Conservation (phyloP, 2,113 vertebrate species). For the Orcinus orca region DNA sequence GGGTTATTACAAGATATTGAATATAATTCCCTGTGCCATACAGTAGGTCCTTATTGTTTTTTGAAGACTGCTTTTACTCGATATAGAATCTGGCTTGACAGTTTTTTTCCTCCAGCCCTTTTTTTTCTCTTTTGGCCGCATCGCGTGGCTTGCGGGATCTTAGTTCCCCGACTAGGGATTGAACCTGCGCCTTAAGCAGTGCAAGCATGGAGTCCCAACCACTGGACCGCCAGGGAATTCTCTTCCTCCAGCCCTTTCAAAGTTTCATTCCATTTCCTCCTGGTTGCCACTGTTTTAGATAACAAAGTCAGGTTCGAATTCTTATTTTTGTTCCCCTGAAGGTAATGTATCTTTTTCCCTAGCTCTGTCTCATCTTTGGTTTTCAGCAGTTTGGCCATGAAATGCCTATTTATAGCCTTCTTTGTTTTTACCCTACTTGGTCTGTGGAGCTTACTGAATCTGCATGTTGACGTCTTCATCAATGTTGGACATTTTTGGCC, state of each 20-base stretch:
- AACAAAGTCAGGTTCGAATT: not conserved
- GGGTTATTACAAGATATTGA: not conserved
- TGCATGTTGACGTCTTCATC: not conserved
- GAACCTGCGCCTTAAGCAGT: accelerated
- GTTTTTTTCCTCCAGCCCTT: not conserved
- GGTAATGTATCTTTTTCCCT: not conserved
- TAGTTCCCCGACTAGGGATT: not conserved
- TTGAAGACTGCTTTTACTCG: not conserved
- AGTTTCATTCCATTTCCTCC: not conserved
- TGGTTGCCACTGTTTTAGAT: not conserved
- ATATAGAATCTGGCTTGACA: not conserved
- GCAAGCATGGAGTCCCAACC: not conserved
- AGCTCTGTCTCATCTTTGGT: not conserved
- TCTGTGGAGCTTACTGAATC: not conserved
- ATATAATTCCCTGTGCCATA: not conserved
- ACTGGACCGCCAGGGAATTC: not conserved
- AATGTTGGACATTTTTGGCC: not conserved
- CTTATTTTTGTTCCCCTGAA: not conserved
- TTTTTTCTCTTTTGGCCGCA: not conserved
- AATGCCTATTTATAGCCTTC: not conserved
- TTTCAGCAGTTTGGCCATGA: not conserved
- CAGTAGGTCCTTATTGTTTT: not conserved
- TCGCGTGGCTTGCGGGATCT: not conserved
- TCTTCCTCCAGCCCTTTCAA: not conserved
- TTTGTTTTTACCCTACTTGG: not conserved